Percentiles rank a stretch among this genome's conserved stretches.
Conservation (phyloP, 2,113 vertebrate genomes). For the Herpailurus yagouaroundi region DNA sequence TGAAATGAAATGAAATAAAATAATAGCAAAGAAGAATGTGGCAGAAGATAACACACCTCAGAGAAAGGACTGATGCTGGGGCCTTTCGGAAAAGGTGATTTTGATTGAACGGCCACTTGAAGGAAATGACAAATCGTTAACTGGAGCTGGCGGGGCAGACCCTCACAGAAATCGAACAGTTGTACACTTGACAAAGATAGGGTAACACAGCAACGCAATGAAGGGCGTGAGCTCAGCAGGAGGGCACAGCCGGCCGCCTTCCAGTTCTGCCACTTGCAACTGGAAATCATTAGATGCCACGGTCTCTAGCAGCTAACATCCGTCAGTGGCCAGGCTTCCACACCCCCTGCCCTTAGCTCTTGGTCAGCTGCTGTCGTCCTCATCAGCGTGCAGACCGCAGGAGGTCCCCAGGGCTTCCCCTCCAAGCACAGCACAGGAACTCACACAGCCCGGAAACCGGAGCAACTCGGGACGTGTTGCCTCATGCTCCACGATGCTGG, state of each 20-base stretch:
- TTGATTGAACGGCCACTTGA: neutral
- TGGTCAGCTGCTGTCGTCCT: neutral
- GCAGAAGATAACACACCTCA: neutral
- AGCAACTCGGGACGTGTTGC: neutral
- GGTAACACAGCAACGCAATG: accelerated
- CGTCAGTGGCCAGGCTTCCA: accelerated
- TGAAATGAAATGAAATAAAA: too few relatives aligned
- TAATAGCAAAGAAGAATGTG: neutral
- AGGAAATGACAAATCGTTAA: neutral
- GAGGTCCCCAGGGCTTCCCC: neutral
- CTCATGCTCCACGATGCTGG: neutral
- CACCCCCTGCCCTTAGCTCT: neutral
- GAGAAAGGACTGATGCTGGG: accelerated
- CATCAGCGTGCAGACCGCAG: neutral
- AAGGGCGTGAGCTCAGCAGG: neutral
- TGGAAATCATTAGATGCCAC: neutral
- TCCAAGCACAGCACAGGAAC: neutral
- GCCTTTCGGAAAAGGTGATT: neutral
- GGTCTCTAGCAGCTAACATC: neutral
- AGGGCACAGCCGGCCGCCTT: neutral
- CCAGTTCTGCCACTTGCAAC: neutral
- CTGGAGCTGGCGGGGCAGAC: neutral
- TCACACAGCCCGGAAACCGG: neutral
- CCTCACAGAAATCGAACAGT: neutral
- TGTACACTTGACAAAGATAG: neutral